Evolutionary conservation across 1,140 invertebrate genomes (phyloP), one percentile per base, ranked within the genome.

Genomic region (Frieseomelitta varia): DNA sequence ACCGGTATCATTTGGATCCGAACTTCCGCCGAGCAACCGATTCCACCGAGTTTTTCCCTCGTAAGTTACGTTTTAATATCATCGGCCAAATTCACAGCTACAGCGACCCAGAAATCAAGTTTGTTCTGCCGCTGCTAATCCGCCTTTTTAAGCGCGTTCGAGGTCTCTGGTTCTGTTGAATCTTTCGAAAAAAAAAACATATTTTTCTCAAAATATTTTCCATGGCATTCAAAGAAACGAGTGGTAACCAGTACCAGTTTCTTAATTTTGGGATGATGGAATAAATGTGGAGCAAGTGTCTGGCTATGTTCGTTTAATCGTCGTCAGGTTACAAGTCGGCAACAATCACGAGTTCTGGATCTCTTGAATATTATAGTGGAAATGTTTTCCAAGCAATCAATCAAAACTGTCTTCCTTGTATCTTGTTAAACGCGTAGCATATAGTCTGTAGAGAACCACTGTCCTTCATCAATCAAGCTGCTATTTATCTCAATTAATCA

Each of bases 401-500:
- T 74, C 72, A 74, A 56, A 74, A 19, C 47, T 55, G 21, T 74
- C 34, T 39, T 71, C 24, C 12, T 2, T n/a, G 30, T 27, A 55
- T 21, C 27, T 30, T 24, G 17, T 74, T 56, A 21, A 30, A 55
- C 11, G 51, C 21, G 53, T n/a, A 19, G 8, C n/a, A 27, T 53
- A 2, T 34, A 68, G 10, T 12, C 21, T 39, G 47, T 3, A 71
- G n/a, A 39, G 68, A 71, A 56, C 27, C 27, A 24, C 51, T 74
- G 51, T 30, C 21, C 27, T 21, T 74, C 72, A 55, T 74, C 39
- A 74, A 74, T 74, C 51, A 55, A 55, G 17, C 51, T 10, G 14
- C 3, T 47, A 21, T 73, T 73, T 73, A 15, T 53, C 71, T 15
- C 47, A 73, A 73, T 73, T 73, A 73, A 73, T 73, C 47, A 73